Conservation (phyloP, 2,113 vertebrate genomes). For the Pitta sordida region DNA sequence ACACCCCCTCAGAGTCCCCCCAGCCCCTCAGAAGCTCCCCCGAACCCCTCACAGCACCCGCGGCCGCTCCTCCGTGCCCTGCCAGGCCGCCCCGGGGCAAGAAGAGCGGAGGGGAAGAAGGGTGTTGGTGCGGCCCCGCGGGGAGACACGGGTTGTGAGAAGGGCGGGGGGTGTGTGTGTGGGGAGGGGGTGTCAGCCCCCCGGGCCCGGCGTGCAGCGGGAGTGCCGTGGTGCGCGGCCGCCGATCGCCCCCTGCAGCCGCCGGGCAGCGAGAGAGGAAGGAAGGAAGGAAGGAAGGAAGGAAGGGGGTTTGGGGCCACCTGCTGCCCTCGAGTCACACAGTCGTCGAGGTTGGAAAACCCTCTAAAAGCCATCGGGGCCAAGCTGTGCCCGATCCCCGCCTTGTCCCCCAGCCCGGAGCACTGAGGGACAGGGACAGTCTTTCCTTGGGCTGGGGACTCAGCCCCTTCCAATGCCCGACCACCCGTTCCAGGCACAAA, state of each 20-base stretch:
- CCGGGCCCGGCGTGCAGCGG: not conserved
- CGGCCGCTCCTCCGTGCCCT: too few species aligned
- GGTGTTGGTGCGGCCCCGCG: not conserved
- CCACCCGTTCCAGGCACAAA: not conserved
- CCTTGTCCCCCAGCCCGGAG: not conserved
- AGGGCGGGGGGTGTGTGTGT: too few species aligned
- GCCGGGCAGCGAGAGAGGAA: not conserved
- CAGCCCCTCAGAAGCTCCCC: too few species aligned
- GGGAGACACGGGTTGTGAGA: too few species aligned
- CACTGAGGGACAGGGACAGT: not conserved
- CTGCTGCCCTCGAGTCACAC: not conserved
- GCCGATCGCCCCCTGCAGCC: constrained; percentile 21
- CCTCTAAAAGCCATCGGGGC: fast-evolving
- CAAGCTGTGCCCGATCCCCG: fast-evolving
- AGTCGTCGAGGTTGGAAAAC: fast-evolving
- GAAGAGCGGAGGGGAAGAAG: not conserved
- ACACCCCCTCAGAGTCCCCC: too few species aligned
- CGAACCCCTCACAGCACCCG: too few species aligned
- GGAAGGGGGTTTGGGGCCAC: not conserved
- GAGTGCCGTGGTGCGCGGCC: not conserved
- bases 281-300: not conserved
- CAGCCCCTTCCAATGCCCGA: not conserved
- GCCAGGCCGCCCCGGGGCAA: too few species aligned
- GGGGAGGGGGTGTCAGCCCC: too few species aligned
- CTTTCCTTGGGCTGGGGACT: not conserved